Evolutionary conservation across 2,888 invertebrate species (phyloP).

Genomic region (Dynastes tityus): DNA sequence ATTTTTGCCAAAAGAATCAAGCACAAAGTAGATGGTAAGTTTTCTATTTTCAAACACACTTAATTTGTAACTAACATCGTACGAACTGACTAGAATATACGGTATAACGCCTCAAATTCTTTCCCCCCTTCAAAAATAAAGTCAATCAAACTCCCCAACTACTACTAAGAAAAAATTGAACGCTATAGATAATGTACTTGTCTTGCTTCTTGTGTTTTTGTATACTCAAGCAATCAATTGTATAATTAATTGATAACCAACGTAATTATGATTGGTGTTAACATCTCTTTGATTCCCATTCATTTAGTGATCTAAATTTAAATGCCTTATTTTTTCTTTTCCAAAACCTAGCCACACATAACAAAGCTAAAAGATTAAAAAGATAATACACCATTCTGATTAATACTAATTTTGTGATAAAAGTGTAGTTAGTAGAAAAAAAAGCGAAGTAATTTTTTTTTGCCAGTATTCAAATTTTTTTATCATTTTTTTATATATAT

Average conservation of each 20-base stretch:
- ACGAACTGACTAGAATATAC: neutral
- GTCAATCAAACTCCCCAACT: slow-evolving; percentile 49
- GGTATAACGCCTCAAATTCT: slow-evolving; percentile 14
- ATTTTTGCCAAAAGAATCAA: slow-evolving; percentile 58
- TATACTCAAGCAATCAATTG: slow-evolving; percentile 45
- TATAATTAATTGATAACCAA: slow-evolving; percentile 24
- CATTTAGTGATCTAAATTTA: slow-evolving; percentile 54
- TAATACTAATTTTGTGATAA: slow-evolving; percentile 63
- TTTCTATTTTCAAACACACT: too few relatives aligned
- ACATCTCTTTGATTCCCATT: slow-evolving; percentile 57
- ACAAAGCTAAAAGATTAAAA: slow-evolving; percentile 1
- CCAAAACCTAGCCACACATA: neutral
- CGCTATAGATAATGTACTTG: slow-evolving; percentile 11
- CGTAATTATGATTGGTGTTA: slow-evolving; percentile 62
- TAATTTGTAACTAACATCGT: slow-evolving; percentile 33
- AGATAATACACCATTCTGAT: slow-evolving; percentile 45
- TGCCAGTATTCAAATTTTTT: slow-evolving; percentile 60
- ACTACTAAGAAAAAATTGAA: neutral
- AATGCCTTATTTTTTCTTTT: slow-evolving; percentile 58
- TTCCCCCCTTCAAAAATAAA: neutral
- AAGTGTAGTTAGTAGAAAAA: slow-evolving; percentile 57
- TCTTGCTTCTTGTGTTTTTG: slow-evolving; percentile 49
- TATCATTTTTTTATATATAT: slow-evolving; percentile 53
- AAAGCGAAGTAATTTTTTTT: slow-evolving; percentile 52
- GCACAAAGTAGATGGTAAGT: slow-evolving; percentile 61